Base-by-base conservation (phyloP, 2,113 vertebrate species). In the Channa argus region DNA sequence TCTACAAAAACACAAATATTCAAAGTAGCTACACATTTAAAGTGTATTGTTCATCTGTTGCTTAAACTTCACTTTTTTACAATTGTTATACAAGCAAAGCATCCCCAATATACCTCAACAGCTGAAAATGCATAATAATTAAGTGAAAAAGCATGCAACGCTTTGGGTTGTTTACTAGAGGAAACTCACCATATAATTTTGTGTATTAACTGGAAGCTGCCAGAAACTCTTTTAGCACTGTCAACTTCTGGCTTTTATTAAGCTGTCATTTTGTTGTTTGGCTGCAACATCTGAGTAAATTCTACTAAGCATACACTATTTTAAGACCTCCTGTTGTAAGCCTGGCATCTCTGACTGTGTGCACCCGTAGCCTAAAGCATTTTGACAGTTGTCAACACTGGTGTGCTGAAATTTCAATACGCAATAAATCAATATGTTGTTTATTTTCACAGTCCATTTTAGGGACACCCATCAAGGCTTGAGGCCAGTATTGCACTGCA, bases 181-280 rank as follows among this genome's bases (percentile, higher is more conserved):
- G 7, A 72, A 62, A 51, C 9, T 47, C 43, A 53, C 41, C 46
- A 70, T 36, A 62, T 71, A 58, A 78, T 74, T 77, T 55, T 36
- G 56, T 15, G 45, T 55, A 63, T 66, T 65, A 50, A 79, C 51
- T 15, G 13, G 52, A 65, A 39, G 64, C 71, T 80, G 77, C 80
- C 77, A 78, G 53, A 76, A 73, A 77, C 51, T 2, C 62, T 68
- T 82, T 71, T 53, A 65, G 74, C 45, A 8, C 1, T 76, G 64
- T 74, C 67, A 79, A 60, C 56, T 85, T 84, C 70, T 82, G 63
- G 59, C 12, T 84, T 79, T 79, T 45, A 84, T 81, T 75, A 72
- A 82, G 59, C 66, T 59, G 75, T 79, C 63, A 69, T 73, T 78
- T 75, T 68, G 36, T 69, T 75, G 49, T 86, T 71, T 77, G 63